A percentile compares a stretch with the other conserved stretches of the same genome.
These are phyloP conservation scores for Ursus arctos DNA, from an alignment of 2,113 vertebrate species.

Conservation along the genomic window DNA sequence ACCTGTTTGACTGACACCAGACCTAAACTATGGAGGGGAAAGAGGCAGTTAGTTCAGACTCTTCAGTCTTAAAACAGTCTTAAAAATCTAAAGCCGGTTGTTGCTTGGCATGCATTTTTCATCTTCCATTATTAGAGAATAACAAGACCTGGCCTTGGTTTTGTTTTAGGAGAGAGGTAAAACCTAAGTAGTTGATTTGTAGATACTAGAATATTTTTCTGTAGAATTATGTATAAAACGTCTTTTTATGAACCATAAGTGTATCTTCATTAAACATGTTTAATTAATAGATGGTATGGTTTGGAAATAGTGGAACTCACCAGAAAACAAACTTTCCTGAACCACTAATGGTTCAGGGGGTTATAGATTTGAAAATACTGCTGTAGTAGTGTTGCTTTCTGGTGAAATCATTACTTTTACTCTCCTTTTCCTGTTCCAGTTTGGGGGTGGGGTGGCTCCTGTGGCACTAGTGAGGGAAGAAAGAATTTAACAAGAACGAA, in stretches of 20 bases:
- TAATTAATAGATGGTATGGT: not conserved
- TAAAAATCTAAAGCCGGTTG: conserved; percentile 41
- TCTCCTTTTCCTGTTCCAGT: conserved; percentile 26
- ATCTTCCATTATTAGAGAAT: not conserved
- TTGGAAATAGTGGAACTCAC: conserved; percentile 57
- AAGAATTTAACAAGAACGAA: conserved; percentile 35
- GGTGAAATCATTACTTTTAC: conserved; percentile 40
- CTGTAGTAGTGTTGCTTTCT: conserved; percentile 22
- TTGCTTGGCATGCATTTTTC: not conserved
- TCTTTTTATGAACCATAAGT: not conserved
- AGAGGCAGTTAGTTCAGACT: conserved; percentile 19
- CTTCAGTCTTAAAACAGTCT: not conserved
- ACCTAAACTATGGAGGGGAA: conserved; percentile 23
- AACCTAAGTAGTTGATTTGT: conserved; percentile 37
- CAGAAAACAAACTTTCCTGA: conserved; percentile 22
- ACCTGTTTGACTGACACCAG: conserved; percentile 52
- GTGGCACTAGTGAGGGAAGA: not conserved
- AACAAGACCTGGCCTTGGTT: not conserved
- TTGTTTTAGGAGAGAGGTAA: not conserved
- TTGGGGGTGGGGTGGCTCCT: not conserved
- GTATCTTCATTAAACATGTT: not conserved
- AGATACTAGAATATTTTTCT: not conserved
- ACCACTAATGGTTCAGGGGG: not conserved
- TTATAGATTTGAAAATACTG: conserved; percentile 49
- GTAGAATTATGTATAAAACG: conserved; percentile 16